Conservation (phyloP, 1,140 invertebrate species). For the Oedothorax gibbosus region DNA sequence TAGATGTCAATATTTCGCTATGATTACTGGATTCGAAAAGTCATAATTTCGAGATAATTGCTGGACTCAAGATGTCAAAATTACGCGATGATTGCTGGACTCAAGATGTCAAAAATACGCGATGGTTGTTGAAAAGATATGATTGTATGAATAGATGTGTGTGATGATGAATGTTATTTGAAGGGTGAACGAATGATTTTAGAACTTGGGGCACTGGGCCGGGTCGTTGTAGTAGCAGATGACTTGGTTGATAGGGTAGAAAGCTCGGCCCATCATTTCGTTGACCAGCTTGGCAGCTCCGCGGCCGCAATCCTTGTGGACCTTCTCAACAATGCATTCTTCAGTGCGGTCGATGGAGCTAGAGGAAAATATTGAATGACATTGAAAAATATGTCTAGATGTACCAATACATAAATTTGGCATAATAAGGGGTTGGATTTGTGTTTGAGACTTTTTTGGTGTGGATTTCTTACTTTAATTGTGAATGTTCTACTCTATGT, state of each 20-base stretch:
- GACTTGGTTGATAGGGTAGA: conserved; percentile 54
- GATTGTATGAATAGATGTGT: neutral
- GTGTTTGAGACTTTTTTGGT: no score
- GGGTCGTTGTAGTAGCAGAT: conserved; percentile 58
- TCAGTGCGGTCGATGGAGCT: conserved; percentile 56
- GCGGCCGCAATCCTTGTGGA: conserved; percentile 55
- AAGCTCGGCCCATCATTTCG: conserved; percentile 55
- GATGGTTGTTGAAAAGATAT: neutral
- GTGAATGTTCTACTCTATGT: no score
- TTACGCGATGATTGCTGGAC: neutral
- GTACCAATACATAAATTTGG: no score
- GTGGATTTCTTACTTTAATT: no score
- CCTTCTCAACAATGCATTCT: conserved; percentile 47
- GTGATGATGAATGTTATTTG: neutral
- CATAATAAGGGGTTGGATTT: no score
- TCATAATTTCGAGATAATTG: no score
- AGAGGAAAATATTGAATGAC: neutral
- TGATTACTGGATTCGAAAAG: no score
- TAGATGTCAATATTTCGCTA: no score
- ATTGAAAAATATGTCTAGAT: no score
- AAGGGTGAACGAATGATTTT: neutral
- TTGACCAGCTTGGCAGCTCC: conserved; percentile 45
- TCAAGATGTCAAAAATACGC: neutral
- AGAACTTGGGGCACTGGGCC: conserved; percentile 48
- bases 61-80: no score